These are phyloP conservation scores for Puntigrus tetrazona DNA, from an alignment of 2,113 vertebrate species.

Conservation along the genomic window DNA sequence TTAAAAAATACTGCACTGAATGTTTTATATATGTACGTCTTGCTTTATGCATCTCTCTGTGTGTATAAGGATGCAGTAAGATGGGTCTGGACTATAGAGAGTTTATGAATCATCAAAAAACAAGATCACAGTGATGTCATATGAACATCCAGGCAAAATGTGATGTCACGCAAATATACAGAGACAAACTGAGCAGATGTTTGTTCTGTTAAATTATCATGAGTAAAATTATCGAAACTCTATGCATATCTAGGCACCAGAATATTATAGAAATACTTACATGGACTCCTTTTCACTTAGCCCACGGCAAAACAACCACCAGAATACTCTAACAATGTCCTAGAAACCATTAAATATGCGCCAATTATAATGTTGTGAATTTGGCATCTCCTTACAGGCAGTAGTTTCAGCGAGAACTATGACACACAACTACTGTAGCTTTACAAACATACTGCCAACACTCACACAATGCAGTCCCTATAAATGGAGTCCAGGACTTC, in stretches of 20 bases:
- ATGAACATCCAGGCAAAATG: not conserved
- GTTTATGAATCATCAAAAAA: conserved; percentile 23
- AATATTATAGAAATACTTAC: not conserved
- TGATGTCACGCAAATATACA: conserved; percentile 1
- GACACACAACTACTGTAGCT: not conserved
- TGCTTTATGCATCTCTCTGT: not conserved
- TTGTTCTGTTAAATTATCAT: not conserved
- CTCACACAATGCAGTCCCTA: not conserved
- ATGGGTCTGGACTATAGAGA: not conserved
- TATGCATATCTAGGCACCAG: not conserved
- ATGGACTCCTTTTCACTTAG: not conserved
- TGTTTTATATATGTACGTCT: not conserved
- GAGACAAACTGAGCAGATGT: not conserved
- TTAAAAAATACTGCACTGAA: conserved; percentile 12
- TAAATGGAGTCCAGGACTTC: not conserved
- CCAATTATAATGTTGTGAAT: not conserved
- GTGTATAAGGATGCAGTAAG: not conserved
- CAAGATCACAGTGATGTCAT: conserved; percentile 12
- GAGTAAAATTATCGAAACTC: no score
- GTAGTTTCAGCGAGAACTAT: conserved; percentile 6
- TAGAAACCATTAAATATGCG: not conserved
- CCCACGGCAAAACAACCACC: not conserved
- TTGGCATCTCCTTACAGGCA: not conserved
- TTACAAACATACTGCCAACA: conserved; percentile 1
- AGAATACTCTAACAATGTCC: not conserved